Base-by-base conservation (phyloP, 2,888 invertebrate species). In the Lepidocyrtinus sp. region DNA sequence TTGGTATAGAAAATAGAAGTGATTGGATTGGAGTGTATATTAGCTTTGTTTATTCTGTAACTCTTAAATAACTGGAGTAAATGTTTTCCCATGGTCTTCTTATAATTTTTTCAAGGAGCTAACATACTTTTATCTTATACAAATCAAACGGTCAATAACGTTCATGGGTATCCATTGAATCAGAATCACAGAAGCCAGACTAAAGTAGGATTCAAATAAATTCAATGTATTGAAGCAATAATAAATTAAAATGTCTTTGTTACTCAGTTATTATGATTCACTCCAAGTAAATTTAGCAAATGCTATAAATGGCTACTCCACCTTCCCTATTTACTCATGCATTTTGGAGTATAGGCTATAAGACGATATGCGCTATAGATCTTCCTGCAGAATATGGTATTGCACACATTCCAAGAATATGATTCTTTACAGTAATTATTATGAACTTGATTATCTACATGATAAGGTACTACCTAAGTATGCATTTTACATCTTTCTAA, bases 21-120 rank as follows among this genome's bases (percentile, higher is more conserved):
- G n/a, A n/a, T n/a, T n/a, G n/a, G n/a, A n/a, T n/a, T n/a, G n/a
- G n/a, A n/a, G n/a, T n/a, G n/a, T n/a, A n/a, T n/a, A n/a, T n/a
- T n/a, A n/a, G n/a, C n/a, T n/a, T n/a, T n/a, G n/a, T n/a, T 36
- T 36, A 36, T 36, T 36, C 36, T 36, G 12, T 36, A 36, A 36
- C 36, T 55, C 55, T 55, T 55, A 55, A 55, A 17, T 55, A 55
- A 55, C 55, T 55, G 55, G 55, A 55, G 17, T 55, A 5, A n/a
- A 55, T 55, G 17, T 55, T n/a, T 55, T n/a, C 55, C 7, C 17
- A 55, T 55, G 5, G 5, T n/a, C 17, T 15, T 55, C 7, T 55
- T 55, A n/a, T 55, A 15, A 2, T 17, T 55, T 9, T n/a, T 5
- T 12, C 5, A 55, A 55, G 9, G 55, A 55, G 17, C 9, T n/a